These are phyloP conservation scores for Ptilonorhynchus violaceus DNA, from an alignment of 2,113 vertebrate genomes.

Conservation along the genomic window DNA sequence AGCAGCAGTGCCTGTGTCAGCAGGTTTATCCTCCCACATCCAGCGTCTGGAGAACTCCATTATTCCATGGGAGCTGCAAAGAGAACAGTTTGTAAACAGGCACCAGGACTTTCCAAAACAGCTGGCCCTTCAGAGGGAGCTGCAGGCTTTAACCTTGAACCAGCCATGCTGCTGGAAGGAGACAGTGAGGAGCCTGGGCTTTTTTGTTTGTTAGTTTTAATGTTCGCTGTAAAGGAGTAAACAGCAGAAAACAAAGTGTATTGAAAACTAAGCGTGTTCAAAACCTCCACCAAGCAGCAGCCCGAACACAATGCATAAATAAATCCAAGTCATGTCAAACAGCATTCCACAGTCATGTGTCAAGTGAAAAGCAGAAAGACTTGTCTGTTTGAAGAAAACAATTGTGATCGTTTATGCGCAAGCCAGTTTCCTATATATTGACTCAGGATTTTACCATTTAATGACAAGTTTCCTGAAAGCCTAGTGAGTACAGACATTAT, in stretches of 20 bases:
- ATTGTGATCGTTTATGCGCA: slow-evolving; percentile 4
- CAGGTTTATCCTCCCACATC: slow-evolving; percentile 27
- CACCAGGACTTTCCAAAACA: not conserved
- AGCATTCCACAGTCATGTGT: slow-evolving; percentile 60
- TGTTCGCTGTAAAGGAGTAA: not conserved
- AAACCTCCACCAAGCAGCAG: not conserved
- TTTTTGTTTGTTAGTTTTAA: not conserved
- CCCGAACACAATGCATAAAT: slow-evolving; percentile 17
- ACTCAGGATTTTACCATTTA: slow-evolving; percentile 33
- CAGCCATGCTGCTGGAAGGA: not conserved
- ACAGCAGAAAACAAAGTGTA: not conserved
- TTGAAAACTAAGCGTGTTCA: not conserved
- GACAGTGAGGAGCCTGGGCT: not conserved
- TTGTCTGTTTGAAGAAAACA: slow-evolving; percentile 39
- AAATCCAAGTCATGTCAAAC: slow-evolving; percentile 42
- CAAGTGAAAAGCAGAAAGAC: slow-evolving; percentile 51
- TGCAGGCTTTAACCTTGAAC: slow-evolving; percentile 22
- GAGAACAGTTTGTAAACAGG: slow-evolving; percentile 15
- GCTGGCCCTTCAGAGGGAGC: not conserved
- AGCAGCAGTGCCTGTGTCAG: not conserved
- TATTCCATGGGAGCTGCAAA: not conserved
- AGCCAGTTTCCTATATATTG: slow-evolving; percentile 12
- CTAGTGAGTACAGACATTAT: not conserved
- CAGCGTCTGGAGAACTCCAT: not conserved
- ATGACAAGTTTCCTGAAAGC: not conserved